Base-by-base conservation (phyloP, 2,113 vertebrate species). In the Rhinichthys klamathensis region DNA sequence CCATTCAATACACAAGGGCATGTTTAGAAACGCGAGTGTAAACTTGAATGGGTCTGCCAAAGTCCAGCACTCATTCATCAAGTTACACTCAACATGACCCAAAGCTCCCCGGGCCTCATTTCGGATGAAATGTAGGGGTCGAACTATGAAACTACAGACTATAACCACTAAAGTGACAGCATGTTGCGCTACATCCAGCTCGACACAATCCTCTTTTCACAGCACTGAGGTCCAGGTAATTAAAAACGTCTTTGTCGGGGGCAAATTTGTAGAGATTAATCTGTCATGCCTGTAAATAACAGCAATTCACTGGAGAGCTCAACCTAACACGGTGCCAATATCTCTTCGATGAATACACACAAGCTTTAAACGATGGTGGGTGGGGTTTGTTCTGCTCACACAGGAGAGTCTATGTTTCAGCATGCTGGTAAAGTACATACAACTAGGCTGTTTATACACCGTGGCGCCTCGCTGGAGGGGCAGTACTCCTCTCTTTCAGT, bases 371-470 rank as follows among this genome's bases (percentile, higher is more conserved):
- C 72, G 82, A 85, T 3, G 13, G 82, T 38, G 46, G 63, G 44
- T 67, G 65, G 76, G n/a, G 16, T 6, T 83, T 58, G 69, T 76
- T 81, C 41, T 76, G 72, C 63, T 58, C 78, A 74, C 80, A 84
- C 76, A 78, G 83, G 46, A 35, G 27, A 69, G 46, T 82, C 60
- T 82, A n/a, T 75, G 82, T 49, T 46, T 67, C 56, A 60, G 82
- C 67, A 56, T 76, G 87, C 61, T 74, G 83, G 54, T 77, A 41
- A 9, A 30, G 81, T 60, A 79, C 54, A 27, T 60, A 67, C 70
- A 83, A 80, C 75, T 30, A 69, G n/a, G 15, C 70, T 89, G 89
- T 91, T 91, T 90, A 89, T 85, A 86, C 32, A 86, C 67, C 13
- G 72, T 90, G 90, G 89, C 84, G 84, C 82, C 84, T 84, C 12